phyloP scores from a whole-genome alignment of 2,797 vertebrate genomes.

The Phataginus tetradactyla region DNA sequence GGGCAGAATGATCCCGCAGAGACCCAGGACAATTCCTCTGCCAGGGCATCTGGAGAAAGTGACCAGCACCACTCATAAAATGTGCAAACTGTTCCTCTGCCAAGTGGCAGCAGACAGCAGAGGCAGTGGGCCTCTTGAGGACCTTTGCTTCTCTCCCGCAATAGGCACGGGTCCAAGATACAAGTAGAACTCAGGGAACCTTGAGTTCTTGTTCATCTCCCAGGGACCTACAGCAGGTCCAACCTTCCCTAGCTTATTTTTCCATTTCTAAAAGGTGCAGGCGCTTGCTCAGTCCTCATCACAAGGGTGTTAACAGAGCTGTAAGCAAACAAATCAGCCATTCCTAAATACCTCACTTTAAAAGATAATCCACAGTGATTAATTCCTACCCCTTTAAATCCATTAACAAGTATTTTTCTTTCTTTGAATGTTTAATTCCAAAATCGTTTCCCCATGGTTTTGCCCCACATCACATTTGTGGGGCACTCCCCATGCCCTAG shows the following conservation, averaged over 20 bases:
- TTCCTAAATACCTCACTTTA: neutral
- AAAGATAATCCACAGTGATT: neutral
- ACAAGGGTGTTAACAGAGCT: neutral
- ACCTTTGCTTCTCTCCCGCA: neutral
- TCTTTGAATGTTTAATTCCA: constrained; percentile 22
- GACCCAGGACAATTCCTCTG: constrained; percentile 46
- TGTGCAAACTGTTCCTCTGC: constrained; percentile 39
- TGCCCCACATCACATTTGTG: neutral
- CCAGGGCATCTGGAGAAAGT: constrained; percentile 54
- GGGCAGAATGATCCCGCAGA: constrained; percentile 23
- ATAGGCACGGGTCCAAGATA: neutral
- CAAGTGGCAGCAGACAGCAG: neutral
- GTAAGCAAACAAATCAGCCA: neutral
- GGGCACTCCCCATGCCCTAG: neutral
- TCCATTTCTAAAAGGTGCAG: neutral
- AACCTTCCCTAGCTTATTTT: neutral
- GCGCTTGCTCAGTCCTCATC: neutral
- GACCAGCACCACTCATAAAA: constrained; percentile 53
- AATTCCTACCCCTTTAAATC: constrained; percentile 18
- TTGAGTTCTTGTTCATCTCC: neutral
- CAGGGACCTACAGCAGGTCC: neutral
- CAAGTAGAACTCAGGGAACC: neutral
- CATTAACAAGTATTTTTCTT: neutral
- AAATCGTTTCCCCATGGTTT: neutral
- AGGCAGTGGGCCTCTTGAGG: neutral